These are phyloP conservation scores for Dryobota labecula DNA, from an alignment of 2,888 invertebrate species.

Conservation along the genomic window DNA sequence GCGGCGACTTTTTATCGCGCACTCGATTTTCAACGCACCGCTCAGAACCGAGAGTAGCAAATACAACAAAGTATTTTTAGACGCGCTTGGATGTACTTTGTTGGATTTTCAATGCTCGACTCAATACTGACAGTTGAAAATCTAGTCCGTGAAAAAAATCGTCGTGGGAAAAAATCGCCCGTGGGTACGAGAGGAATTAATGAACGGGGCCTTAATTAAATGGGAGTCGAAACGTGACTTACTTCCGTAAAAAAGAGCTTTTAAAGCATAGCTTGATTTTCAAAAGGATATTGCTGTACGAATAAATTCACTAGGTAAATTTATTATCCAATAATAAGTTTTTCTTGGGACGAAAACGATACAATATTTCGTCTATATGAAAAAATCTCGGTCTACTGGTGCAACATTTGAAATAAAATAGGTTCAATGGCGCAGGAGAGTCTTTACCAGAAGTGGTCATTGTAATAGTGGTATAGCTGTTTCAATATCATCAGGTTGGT, in stretches of 20 bases:
- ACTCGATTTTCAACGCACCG: background rate
- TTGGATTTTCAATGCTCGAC: background rate
- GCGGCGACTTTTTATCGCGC: too few relatives aligned
- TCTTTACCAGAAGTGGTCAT: too few relatives aligned
- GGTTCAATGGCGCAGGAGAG: too few relatives aligned
- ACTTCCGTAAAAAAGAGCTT: constrained; percentile 25
- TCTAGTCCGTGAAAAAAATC: background rate
- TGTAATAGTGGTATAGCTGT: too few relatives aligned
- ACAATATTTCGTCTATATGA: background rate
- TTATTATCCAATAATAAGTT: background rate
- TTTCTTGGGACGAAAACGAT: background rate
- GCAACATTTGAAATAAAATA: too few relatives aligned
- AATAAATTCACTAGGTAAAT: background rate
- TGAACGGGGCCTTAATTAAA: constrained; percentile 32
- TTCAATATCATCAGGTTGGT: too few relatives aligned
- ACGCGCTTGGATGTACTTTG: background rate
- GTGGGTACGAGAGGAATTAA: background rate
- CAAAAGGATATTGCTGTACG: background rate
- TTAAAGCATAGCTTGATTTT: constrained; percentile 5
- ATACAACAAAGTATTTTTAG: too few relatives aligned
- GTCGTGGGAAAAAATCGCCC: background rate
- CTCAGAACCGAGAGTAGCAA: background rate
- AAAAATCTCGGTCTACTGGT: background rate
- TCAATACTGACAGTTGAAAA: background rate
- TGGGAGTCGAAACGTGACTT: constrained; percentile 7